phyloP scores from a whole-genome alignment of 2,797 vertebrate genomes.

The Otus scops region DNA sequence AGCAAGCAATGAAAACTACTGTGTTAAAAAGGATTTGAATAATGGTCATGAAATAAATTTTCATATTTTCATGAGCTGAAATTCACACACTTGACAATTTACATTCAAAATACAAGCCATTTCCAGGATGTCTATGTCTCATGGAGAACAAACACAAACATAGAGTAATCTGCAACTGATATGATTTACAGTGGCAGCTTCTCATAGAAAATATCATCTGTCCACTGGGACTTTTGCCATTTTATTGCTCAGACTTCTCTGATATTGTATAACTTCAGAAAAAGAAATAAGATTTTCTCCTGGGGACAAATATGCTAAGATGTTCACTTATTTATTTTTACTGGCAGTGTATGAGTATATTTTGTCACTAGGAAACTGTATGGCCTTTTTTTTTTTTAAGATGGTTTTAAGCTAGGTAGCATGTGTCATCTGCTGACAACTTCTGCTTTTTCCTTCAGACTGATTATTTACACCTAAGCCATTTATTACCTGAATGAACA shows the following conservation, averaged over 20 bases:
- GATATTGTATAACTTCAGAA: neutral
- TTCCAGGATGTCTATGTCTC: neutral
- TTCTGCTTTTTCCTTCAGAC: neutral
- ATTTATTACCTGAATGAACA: neutral
- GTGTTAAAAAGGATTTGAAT: neutral
- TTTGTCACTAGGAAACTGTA: neutral
- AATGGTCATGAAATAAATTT: neutral
- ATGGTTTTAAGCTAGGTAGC: neutral
- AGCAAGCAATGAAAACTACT: neutral
- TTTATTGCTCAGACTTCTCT: constrained; percentile 9
- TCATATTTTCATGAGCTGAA: constrained; percentile 6
- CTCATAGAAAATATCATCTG: constrained; percentile 5
- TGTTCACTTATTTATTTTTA: neutral
- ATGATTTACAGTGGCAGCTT: neutral
- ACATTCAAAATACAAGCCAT: neutral
- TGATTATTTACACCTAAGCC: neutral
- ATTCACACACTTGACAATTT: constrained; percentile 14
- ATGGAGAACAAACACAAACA: constrained; percentile 1
- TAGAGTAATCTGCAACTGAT: neutral
- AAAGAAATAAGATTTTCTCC: constrained; percentile 18
- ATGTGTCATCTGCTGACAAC: neutral
- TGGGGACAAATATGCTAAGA: neutral
- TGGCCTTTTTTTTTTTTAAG: neutral
- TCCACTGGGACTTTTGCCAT: constrained; percentile 8
- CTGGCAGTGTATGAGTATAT: neutral